These are phyloP conservation scores for Onthophagus sagittarius DNA, from an alignment of 2,888 invertebrate genomes.

Conservation along the genomic window DNA sequence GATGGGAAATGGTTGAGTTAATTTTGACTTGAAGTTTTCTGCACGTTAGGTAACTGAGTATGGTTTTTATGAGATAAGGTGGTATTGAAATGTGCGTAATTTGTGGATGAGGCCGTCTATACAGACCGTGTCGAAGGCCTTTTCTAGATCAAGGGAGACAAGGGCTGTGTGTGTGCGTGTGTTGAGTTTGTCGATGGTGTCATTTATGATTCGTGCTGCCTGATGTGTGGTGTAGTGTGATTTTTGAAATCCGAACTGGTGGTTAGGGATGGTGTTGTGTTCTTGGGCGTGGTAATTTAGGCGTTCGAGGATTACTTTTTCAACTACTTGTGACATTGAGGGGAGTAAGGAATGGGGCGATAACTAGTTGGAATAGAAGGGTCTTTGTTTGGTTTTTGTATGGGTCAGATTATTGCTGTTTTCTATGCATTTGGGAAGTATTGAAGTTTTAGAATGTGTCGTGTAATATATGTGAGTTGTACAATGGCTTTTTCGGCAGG, in stretches of 20 bases:
- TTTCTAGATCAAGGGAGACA: slow-evolving; percentile 36
- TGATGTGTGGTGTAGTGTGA: slow-evolving; percentile 36
- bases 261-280: slow-evolving; percentile 26
- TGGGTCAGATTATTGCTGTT: slow-evolving; percentile 26
- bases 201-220: slow-evolving; percentile 31
- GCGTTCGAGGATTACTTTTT: slow-evolving; percentile 21
- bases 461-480: slow-evolving; percentile 29
- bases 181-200: slow-evolving; percentile 30
- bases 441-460: too few species aligned
- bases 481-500: slow-evolving; percentile 30
- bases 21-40: slow-evolving; percentile 29
- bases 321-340: slow-evolving; percentile 21
- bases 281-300: slow-evolving; percentile 12
- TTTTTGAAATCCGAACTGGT: slow-evolving; percentile 37
- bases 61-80: slow-evolving; percentile 28
- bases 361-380: neutral
- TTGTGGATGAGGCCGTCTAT: slow-evolving; percentile 34
- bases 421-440: slow-evolving; percentile 31
- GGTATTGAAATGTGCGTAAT: slow-evolving; percentile 28
- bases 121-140: slow-evolving; percentile 41
- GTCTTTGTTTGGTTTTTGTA: slow-evolving; percentile 27
- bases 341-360: slow-evolving; percentile 26
- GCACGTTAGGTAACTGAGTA: slow-evolving; percentile 29
- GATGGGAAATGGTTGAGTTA: slow-evolving; percentile 9
- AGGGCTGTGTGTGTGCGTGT: slow-evolving; percentile 31